Conservation (phyloP, 1,140 invertebrate species). For the Lepidotrigona ventralis region DNA sequence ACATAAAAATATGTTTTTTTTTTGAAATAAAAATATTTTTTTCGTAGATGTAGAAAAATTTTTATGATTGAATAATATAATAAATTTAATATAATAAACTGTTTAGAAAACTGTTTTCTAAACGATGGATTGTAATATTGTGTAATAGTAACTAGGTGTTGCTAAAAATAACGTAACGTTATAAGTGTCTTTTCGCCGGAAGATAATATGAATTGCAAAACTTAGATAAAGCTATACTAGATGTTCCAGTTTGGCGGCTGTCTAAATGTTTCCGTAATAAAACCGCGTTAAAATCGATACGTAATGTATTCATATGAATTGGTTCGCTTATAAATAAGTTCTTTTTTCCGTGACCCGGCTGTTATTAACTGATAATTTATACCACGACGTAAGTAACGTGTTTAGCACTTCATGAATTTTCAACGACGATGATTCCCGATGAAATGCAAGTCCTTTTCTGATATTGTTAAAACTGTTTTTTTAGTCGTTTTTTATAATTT, state of each 20-base stretch:
- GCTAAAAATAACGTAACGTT: conserved; percentile 10
- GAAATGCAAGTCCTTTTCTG: neutral
- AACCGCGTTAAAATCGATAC: conserved; percentile 35
- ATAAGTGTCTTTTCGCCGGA: neutral
- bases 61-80: too few species aligned
- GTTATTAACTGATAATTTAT: conserved; percentile 16
- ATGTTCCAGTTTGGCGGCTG: conserved; percentile 1
- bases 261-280: conserved; percentile 30
- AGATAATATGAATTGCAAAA: conserved; percentile 20
- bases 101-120: neutral
- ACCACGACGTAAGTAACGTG: conserved; percentile 19
- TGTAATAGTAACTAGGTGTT: neutral
- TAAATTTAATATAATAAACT: too few species aligned
- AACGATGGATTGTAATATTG: neutral
- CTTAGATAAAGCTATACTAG: neutral
- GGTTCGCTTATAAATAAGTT: conserved; percentile 20
- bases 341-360: conserved; percentile 12
- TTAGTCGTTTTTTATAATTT: too few species aligned
- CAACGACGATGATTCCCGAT: conserved; percentile 7
- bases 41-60: too few species aligned
- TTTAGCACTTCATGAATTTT: conserved; percentile 22
- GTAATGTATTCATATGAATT: conserved; percentile 27
- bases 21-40: too few species aligned
- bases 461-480: neutral
- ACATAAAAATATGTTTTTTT: too few species aligned